These are phyloP conservation scores for Motacilla alba DNA, from an alignment of 2,113 vertebrate species.

Conservation along the genomic window DNA sequence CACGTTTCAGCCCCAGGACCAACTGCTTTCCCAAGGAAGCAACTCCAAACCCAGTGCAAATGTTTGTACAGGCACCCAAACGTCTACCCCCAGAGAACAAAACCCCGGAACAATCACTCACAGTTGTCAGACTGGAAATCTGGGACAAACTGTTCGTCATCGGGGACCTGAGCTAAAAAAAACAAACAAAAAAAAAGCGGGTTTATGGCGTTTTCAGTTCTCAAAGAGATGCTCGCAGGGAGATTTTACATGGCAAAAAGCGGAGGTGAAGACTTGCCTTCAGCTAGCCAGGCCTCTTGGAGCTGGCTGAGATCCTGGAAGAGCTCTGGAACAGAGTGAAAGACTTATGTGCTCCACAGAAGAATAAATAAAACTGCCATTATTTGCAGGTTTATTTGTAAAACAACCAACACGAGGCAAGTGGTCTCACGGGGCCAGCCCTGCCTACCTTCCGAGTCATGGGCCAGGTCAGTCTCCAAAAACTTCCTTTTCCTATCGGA, in stretches of 20 bases:
- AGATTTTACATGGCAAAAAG: slow-evolving; percentile 20
- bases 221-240: not conserved
- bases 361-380: not conserved
- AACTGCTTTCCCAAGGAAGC: not conserved
- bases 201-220: not conserved
- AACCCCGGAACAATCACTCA: slow-evolving; percentile 77
- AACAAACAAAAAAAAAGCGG: not conserved
- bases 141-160: slow-evolving; percentile 97
- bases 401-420: fast-evolving
- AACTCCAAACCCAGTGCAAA: not conserved
- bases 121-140: slow-evolving; percentile 97
- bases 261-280: slow-evolving; percentile 79
- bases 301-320: slow-evolving; percentile 98
- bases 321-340: slow-evolving; percentile 82
- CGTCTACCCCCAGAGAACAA: not conserved
- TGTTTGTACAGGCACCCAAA: not conserved
- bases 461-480: slow-evolving; percentile 90
- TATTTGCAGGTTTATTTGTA: not conserved
- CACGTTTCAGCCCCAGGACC: not conserved
- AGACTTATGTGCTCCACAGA: slow-evolving; percentile 17
- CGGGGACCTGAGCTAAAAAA: slow-evolving; percentile 91
- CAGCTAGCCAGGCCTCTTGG: slow-evolving; percentile 97
- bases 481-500: slow-evolving; percentile 92
- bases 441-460: slow-evolving; percentile 91
- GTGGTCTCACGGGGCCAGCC: fast-evolving